Evolutionary conservation across 2,113 vertebrate genomes (phyloP).

Genomic region (Agapornis roseicollis): DNA sequence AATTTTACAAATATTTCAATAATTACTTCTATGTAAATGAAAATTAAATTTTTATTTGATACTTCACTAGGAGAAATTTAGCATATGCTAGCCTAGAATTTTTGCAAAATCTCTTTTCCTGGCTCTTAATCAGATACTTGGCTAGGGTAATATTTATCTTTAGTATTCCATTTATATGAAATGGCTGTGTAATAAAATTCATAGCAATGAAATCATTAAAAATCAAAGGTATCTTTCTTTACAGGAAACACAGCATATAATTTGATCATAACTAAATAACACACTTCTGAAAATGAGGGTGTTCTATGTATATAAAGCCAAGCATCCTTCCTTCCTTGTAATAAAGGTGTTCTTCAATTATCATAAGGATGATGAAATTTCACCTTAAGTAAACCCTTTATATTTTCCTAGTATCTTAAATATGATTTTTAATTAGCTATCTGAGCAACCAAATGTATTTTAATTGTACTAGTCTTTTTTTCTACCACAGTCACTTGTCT

Average conservation of each 20-base stretch:
- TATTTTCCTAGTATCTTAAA: background rate
- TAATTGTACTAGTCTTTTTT: background rate
- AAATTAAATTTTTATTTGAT: slow-evolving; percentile 26
- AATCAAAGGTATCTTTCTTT: background rate
- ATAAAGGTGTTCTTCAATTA: background rate
- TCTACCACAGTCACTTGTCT: background rate
- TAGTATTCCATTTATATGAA: slow-evolving; percentile 33
- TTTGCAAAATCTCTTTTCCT: slow-evolving; percentile 45
- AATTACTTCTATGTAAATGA: slow-evolving; percentile 51
- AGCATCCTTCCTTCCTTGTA: background rate
- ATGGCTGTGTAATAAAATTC: background rate
- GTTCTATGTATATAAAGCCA: background rate
- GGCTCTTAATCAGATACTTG: slow-evolving; percentile 34
- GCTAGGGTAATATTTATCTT: slow-evolving; percentile 23
- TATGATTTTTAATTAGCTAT: background rate
- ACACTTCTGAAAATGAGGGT: background rate
- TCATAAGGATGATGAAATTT: background rate
- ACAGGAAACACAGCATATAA: background rate
- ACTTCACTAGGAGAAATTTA: background rate
- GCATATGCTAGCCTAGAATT: background rate
- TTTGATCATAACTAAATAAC: background rate
- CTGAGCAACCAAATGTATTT: background rate
- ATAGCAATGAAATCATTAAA: background rate
- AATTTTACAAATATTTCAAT: slow-evolving; percentile 30
- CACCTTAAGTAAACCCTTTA: background rate